Evolutionary conservation across 2,888 invertebrate species (phyloP).

Genomic region (Ormyrus pomaceus): DNA sequence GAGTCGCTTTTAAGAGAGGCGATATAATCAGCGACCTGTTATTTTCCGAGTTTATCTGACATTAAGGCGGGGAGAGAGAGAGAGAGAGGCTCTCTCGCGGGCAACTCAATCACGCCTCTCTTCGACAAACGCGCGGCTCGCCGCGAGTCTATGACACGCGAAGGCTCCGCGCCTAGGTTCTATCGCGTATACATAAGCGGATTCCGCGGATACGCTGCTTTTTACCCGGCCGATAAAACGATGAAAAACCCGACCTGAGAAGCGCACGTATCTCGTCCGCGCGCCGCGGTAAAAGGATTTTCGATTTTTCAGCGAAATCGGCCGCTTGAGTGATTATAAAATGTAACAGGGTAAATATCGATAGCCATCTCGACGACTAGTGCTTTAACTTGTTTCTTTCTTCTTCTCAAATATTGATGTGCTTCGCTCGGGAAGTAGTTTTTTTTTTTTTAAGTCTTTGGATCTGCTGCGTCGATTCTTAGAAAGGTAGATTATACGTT

Average conservation of each 20-base stretch:
- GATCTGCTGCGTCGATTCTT: too few species aligned
- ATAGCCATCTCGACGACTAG: too few species aligned
- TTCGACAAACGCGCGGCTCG: not conserved
- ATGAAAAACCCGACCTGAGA: not conserved
- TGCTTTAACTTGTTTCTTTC: too few species aligned
- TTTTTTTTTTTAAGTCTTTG: too few species aligned
- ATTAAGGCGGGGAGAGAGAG: conserved; percentile 20
- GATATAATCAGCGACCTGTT: conserved; percentile 53
- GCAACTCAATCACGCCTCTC: conserved; percentile 54
- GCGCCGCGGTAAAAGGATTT: not conserved
- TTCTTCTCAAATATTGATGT: too few species aligned
- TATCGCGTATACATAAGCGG: not conserved
- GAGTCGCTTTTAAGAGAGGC: conserved; percentile 42
- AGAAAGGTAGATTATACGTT: too few species aligned
- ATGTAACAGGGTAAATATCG: too few species aligned
- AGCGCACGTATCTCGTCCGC: not conserved
- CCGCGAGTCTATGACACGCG: too few species aligned
- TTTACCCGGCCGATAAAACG: not conserved
- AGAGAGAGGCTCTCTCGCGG: conserved; percentile 20
- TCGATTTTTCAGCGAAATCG: too few species aligned
- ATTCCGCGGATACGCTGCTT: not conserved
- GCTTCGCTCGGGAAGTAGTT: too few species aligned
- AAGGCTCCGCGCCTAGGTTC: not conserved
- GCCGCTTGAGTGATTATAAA: too few species aligned
- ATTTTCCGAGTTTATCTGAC: conserved; percentile 55